Conservation (phyloP, 2,888 invertebrate genomes). For the Metalampra italica region DNA sequence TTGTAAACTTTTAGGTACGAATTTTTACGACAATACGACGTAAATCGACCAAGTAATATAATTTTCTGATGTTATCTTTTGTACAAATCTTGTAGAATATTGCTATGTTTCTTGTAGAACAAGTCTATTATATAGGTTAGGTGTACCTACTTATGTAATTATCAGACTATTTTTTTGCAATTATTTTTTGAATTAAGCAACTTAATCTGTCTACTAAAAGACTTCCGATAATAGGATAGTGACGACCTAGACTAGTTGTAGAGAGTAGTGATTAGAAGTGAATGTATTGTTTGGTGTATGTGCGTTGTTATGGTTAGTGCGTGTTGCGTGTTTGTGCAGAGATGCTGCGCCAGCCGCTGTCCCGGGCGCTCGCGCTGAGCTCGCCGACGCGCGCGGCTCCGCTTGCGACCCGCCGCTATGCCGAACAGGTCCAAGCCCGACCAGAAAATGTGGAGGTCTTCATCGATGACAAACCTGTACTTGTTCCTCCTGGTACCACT, state of each 20-base stretch:
- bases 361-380: constrained; percentile 80
- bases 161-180: constrained; percentile 43
- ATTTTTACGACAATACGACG: constrained; percentile 32
- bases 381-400: constrained; percentile 61
- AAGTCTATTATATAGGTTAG: constrained; percentile 55
- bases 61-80: constrained; percentile 8
- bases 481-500: constrained; percentile 97
- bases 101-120: neutral
- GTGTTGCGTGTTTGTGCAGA: constrained; percentile 49
- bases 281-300: constrained; percentile 14
- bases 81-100: neutral
- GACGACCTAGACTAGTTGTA: neutral
- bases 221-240: neutral
- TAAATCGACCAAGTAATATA: constrained; percentile 23
- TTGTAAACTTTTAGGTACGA: constrained; percentile 45
- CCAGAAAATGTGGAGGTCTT: constrained; percentile 95
- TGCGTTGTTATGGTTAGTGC: constrained; percentile 12
- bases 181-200: constrained; percentile 18
- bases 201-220: neutral
- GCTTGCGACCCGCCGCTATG: constrained; percentile 64
- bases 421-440: constrained; percentile 69
- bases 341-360: constrained; percentile 88
- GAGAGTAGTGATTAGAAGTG: constrained; percentile 5
- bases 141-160: constrained; percentile 72
- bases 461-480: constrained; percentile 96